These are phyloP conservation scores for Cervus canadensis DNA, from an alignment of 2,113 vertebrate species.

Conservation along the genomic window DNA sequence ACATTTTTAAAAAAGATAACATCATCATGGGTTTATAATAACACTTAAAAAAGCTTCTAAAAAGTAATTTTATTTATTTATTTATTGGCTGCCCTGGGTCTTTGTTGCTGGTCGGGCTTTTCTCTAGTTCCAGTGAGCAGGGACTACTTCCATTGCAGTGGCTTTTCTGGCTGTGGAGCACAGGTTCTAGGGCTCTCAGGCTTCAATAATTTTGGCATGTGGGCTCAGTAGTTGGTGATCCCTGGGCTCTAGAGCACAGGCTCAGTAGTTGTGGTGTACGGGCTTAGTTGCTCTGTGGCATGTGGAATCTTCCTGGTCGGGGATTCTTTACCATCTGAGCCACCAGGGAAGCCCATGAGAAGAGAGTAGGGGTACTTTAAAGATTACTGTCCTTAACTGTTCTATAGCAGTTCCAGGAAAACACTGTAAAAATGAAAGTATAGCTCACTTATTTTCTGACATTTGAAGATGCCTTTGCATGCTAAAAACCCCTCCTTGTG, in stretches of 20 bases:
- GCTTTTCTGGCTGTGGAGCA: background rate
- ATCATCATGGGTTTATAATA: background rate
- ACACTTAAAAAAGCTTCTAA: background rate
- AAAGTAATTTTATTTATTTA: background rate
- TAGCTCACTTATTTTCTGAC: background rate
- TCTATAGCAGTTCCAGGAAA: background rate
- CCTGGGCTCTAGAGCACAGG: background rate
- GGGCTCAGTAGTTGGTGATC: background rate
- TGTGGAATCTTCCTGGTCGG: background rate
- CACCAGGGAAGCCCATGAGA: background rate
- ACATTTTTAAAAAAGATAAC: background rate
- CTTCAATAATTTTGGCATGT: background rate
- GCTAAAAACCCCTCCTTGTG: background rate
- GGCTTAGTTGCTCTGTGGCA: background rate
- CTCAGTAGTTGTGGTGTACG: background rate
- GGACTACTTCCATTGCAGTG: background rate
- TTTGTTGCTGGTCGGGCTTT: background rate
- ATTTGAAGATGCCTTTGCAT: background rate
- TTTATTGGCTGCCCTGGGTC: background rate
- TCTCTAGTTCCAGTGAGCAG: background rate
- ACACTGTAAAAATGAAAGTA: background rate
- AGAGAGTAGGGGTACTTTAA: background rate
- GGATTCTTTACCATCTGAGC: background rate
- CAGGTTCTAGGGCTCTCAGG: background rate
- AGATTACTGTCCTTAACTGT: rapidly evolving